A percentile compares a stretch with the other conserved stretches of the same genome.
Conservation (phyloP, 1,140 invertebrate genomes). For the Pseudomyrmex sp. region DNA sequence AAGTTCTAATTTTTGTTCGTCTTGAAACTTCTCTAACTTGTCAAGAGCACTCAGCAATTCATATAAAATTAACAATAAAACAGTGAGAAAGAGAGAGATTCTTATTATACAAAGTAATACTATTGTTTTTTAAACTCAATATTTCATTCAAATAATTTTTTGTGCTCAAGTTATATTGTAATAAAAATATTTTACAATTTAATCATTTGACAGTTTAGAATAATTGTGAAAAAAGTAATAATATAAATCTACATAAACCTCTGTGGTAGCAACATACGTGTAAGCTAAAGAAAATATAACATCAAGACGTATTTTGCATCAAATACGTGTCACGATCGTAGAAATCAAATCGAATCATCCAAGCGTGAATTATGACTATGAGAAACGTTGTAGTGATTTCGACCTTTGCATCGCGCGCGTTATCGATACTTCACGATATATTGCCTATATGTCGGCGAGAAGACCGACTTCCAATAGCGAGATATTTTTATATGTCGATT, state of each 20-base stretch:
- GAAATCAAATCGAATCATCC: background rate
- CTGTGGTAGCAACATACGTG: too few relatives aligned
- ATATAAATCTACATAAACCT: too few relatives aligned
- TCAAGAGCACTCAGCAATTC: background rate
- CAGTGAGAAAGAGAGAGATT: too few relatives aligned
- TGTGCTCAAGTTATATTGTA: too few relatives aligned
- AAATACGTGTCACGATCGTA: background rate
- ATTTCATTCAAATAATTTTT: too few relatives aligned
- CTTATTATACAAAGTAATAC: too few relatives aligned
- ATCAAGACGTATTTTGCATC: background rate
- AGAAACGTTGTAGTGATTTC: background rate
- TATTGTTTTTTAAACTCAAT: too few relatives aligned
- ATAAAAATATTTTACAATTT: too few relatives aligned
- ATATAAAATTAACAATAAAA: too few relatives aligned
- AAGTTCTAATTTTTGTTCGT: background rate
- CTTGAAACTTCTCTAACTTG: background rate
- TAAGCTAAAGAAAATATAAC: too few relatives aligned
- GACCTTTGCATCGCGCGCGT: background rate
- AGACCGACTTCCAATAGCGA: constrained; percentile 26
- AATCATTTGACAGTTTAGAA: too few relatives aligned
- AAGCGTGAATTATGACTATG: background rate
- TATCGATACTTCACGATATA: constrained; percentile 9
- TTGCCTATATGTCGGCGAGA: background rate
- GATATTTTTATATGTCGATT: constrained; percentile 58
- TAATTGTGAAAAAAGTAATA: too few relatives aligned